These are phyloP conservation scores for Amphipyra tragopoginis DNA, from an alignment of 2,888 invertebrate genomes.

Conservation along the genomic window DNA sequence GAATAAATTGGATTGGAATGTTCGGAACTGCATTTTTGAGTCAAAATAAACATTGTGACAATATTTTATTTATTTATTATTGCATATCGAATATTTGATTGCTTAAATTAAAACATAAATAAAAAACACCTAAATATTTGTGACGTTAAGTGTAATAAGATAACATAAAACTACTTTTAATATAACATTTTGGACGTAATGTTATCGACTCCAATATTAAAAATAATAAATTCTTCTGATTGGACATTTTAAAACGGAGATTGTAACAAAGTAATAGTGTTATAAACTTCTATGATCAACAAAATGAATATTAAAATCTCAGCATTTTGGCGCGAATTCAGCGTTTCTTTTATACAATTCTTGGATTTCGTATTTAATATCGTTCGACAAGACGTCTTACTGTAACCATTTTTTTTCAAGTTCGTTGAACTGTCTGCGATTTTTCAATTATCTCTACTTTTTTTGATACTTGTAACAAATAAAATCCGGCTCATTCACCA, in stretches of 20 bases:
- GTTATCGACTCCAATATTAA: constrained; percentile 41
- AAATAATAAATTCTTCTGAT: constrained; percentile 43
- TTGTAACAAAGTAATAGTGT: constrained; percentile 36
- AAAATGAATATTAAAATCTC: constrained; percentile 40
- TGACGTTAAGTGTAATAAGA: constrained; percentile 36
- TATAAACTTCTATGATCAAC: constrained; percentile 44
- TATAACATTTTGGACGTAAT: constrained; percentile 27
- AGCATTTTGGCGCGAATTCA: constrained; percentile 29
- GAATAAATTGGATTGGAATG: constrained; percentile 36
- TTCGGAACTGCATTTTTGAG: constrained; percentile 21
- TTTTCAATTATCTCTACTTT: constrained; percentile 28
- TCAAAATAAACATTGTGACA: constrained; percentile 33
- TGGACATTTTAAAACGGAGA: constrained; percentile 38
- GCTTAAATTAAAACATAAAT: constrained; percentile 34
- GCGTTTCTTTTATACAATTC: constrained; percentile 23
- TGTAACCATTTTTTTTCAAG: constrained; percentile 29
- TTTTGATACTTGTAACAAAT: background rate
- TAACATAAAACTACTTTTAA: constrained; percentile 39
- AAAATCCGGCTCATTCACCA: too few relatives aligned
- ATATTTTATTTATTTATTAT: constrained; percentile 19
- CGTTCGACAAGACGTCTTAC: constrained; percentile 18
- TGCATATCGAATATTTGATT: constrained; percentile 21
- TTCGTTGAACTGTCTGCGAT: constrained; percentile 44
- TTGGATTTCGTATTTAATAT: constrained; percentile 35
- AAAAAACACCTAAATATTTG: constrained; percentile 25